These are phyloP conservation scores for Phataginus tetradactyla DNA, from an alignment of 2,797 vertebrate genomes.

Conservation along the genomic window DNA sequence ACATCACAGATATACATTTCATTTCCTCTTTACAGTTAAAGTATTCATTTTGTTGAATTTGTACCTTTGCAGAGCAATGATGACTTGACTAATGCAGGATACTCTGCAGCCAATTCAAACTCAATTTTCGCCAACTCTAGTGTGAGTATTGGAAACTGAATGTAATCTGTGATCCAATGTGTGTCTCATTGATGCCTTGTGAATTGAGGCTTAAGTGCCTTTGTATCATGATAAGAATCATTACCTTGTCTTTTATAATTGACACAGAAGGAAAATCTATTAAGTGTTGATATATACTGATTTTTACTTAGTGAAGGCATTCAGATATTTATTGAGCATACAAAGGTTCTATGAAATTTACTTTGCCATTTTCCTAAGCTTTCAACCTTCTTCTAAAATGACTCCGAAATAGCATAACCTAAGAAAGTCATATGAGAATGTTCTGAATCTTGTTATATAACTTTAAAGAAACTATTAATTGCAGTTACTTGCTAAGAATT, in stretches of 20 bases:
- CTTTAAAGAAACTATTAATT: constrained; percentile 42
- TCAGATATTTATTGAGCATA: too few relatives aligned
- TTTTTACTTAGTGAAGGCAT: constrained; percentile 6
- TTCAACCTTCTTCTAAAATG: constrained; percentile 28
- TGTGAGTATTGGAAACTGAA: constrained; percentile 88
- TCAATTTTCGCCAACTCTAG: constrained; percentile 94
- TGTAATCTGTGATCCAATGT: neutral
- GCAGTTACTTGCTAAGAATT: constrained; percentile 24
- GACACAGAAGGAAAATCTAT: neutral
- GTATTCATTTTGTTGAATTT: constrained; percentile 75
- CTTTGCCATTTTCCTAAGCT: constrained; percentile 43
- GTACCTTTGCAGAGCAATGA: constrained; percentile 91
- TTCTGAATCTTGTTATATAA: neutral
- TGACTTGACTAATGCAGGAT: constrained; percentile 95
- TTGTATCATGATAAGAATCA: neutral
- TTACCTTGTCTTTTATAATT: neutral
- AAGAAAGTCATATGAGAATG: constrained; percentile 1
- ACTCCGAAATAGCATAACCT: neutral
- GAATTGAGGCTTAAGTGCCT: neutral
- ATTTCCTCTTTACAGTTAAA: constrained; percentile 48
- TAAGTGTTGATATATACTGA: constrained; percentile 1
- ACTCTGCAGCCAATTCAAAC: constrained; percentile 94
- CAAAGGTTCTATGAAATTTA: neutral
- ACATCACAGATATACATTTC: neutral
- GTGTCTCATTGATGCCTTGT: neutral